Evolutionary conservation across 2,797 vertebrate species (phyloP).

Genomic region (Onychomys leucogaster): DNA sequence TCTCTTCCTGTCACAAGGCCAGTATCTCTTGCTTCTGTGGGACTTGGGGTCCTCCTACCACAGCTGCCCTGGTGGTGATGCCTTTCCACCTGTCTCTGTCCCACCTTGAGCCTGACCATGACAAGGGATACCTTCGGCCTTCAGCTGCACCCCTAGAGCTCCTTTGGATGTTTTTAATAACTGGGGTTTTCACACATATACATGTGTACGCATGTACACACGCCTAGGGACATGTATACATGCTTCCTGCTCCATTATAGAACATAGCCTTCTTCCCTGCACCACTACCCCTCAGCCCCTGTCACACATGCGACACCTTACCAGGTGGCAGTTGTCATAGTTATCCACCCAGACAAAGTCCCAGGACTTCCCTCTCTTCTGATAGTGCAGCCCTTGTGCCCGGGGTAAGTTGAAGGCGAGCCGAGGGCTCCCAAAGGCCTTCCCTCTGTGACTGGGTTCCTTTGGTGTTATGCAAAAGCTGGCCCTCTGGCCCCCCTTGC

Average conservation of each 20-base stretch:
- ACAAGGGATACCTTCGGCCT: constrained; percentile 56
- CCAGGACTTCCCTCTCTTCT: background rate
- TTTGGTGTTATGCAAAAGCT: constrained; percentile 47
- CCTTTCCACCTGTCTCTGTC: background rate
- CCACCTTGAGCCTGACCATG: constrained; percentile 41
- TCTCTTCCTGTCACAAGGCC: constrained; percentile 16
- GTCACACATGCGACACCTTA: background rate
- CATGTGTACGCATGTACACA: background rate
- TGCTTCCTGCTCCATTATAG: background rate
- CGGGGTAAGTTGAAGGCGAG: constrained; percentile 45
- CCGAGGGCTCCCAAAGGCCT: background rate
- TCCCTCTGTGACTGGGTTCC: constrained; percentile 5
- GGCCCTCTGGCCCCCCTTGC: constrained; percentile 47
- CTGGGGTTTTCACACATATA: constrained; percentile 60
- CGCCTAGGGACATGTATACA: background rate
- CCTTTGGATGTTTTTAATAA: constrained; percentile 64
- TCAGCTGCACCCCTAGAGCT: constrained; percentile 26
- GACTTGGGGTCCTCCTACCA: background rate
- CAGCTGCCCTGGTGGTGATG: constrained; percentile 30
- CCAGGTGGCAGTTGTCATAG: constrained; percentile 35
- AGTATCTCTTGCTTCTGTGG: constrained; percentile 47
- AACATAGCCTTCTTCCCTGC: background rate
- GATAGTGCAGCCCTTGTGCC: constrained; percentile 46
- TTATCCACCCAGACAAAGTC: background rate
- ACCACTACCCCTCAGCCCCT: background rate